A percentile compares a stretch with the other conserved stretches of the same genome.
Evolutionary conservation across 2,797 vertebrate species (phyloP).

Genomic region (Pipistrellus kuhlii): DNA sequence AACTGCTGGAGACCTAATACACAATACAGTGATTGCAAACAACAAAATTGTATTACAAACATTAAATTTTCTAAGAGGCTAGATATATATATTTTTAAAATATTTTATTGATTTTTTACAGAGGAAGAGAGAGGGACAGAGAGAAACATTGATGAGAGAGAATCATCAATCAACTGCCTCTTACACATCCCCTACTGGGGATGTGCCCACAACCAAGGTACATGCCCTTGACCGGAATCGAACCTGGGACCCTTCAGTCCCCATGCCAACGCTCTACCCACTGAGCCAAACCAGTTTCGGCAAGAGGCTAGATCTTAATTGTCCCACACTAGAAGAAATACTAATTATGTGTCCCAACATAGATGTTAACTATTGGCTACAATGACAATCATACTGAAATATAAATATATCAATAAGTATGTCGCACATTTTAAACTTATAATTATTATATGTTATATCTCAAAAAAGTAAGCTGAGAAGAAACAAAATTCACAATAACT

Average conservation of each 20-base stretch:
- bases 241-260: no score
- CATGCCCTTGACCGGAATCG: no score
- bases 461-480: no score
- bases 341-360: neutral
- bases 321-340: neutral
- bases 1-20: neutral
- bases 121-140: no score
- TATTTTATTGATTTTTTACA: no score
- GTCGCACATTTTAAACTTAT: neutral
- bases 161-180: no score
- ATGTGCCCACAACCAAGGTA: no score
- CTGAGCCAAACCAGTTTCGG: no score
- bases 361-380: neutral
- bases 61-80: neutral
- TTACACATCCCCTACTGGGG: no score
- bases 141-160: no score
- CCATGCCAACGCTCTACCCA: no score
- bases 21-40: neutral
- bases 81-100: neutral
- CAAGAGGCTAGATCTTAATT: neutral
- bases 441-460: neutral
- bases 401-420: neutral
- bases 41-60: neutral
- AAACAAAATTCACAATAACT: no score
- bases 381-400: neutral